Evolutionary conservation across 2,113 vertebrate species (phyloP).

Genomic region (Fukomys damarensis): DNA sequence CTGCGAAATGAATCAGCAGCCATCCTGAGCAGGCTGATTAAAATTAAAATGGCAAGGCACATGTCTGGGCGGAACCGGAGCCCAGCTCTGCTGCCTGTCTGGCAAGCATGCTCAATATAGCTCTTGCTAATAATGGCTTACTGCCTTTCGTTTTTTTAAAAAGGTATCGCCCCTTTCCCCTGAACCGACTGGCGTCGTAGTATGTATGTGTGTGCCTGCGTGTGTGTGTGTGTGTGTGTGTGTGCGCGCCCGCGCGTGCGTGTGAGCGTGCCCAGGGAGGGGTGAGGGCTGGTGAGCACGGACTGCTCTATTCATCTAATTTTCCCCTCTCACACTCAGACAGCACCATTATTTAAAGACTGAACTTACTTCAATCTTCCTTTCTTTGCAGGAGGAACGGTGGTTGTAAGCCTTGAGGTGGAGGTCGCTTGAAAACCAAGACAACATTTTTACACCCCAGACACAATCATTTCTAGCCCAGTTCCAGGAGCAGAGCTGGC

Average conservation of each 20-base stretch:
- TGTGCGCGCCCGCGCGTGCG: neutral
- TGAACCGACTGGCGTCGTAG: constrained; percentile 55
- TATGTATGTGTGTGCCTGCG: neutral
- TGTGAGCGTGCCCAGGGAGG: neutral
- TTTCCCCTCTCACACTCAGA: constrained; percentile 73
- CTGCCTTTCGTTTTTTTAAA: constrained; percentile 83
- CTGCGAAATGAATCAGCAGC: constrained; percentile 93
- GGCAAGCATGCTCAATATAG: constrained; percentile 94
- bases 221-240: neutral
- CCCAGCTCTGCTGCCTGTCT: constrained; percentile 91
- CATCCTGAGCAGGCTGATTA: constrained; percentile 92
- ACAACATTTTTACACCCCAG: constrained; percentile 59
- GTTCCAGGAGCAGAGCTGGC: constrained; percentile 33
- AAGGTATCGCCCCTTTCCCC: constrained; percentile 83
- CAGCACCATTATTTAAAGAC: constrained; percentile 70
- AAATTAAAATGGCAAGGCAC: constrained; percentile 92
- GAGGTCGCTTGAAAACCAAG: constrained; percentile 69
- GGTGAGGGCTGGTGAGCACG: neutral
- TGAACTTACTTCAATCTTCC: constrained; percentile 24
- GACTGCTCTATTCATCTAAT: neutral
- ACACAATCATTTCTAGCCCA: constrained; percentile 68
- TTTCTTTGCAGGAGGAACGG: neutral
- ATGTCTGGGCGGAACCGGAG: constrained; percentile 90
- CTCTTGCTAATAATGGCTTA: constrained; percentile 93
- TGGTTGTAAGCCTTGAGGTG: neutral